A percentile compares a stretch with the other conserved stretches of the same genome.
These are phyloP conservation scores for Euwallacea similis DNA, from an alignment of 1,140 invertebrate species.

Conservation along the genomic window DNA sequence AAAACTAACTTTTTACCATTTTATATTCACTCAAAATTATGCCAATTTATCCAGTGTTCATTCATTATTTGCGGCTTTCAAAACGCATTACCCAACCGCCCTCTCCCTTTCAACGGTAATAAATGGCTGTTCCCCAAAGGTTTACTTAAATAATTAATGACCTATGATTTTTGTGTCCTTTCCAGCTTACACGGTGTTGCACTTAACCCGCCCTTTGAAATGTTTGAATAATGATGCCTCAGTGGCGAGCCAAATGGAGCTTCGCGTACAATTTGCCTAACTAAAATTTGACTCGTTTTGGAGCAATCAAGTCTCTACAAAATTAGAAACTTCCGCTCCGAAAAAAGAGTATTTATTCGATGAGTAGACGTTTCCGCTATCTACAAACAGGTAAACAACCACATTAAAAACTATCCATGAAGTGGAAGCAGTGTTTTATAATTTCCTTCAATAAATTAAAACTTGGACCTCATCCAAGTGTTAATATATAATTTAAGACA, in stretches of 20 bases:
- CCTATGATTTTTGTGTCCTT: slow-evolving; percentile 29
- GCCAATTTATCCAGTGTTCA: too few relatives aligned
- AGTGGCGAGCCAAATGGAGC: slow-evolving; percentile 3
- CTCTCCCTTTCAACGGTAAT: not conserved
- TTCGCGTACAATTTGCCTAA: not conserved
- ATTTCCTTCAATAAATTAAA: slow-evolving; percentile 27
- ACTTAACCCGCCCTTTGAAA: slow-evolving; percentile 26
- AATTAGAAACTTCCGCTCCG: not conserved
- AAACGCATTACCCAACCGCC: too few relatives aligned
- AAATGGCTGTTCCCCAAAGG: slow-evolving; percentile 9
- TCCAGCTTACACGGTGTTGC: slow-evolving; percentile 23
- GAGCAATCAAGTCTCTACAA: not conserved
- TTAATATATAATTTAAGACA: slow-evolving; percentile 9
- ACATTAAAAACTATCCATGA: slow-evolving; percentile 4
- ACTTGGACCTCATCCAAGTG: slow-evolving; percentile 13
- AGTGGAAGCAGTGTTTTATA: slow-evolving; percentile 15
- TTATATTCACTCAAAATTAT: too few relatives aligned
- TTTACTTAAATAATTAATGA: slow-evolving; percentile 31
- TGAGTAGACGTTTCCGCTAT: too few relatives aligned
- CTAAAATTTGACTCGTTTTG: not conserved
- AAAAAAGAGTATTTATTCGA: too few relatives aligned
- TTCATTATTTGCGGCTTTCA: too few relatives aligned
- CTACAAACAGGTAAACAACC: too few relatives aligned
- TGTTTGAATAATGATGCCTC: slow-evolving; percentile 25
- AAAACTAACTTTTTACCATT: too few relatives aligned